Evolutionary conservation across 1,140 invertebrate species (phyloP), one percentile per base, ranked within the genome.

Genomic region (Megalonaias nervosa): DNA sequence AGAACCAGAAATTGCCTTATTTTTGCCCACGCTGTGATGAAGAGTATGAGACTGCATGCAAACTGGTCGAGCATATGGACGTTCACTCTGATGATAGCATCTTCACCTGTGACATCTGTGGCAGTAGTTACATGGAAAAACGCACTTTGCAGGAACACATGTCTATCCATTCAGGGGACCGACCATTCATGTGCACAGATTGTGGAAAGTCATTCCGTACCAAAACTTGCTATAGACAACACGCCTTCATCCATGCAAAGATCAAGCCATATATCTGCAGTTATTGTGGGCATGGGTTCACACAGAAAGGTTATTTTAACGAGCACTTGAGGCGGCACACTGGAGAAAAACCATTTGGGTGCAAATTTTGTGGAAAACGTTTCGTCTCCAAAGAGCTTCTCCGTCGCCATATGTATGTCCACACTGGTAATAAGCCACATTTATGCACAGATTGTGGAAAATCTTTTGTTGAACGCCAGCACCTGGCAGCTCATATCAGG

Each of bases 221-320:
- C 15, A 77, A 77, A 38, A 61, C 65, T 16, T 77, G 70, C 26
- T 23, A 71, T 11, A 48, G 62, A 58, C 75, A 77, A 31, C 75
- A 77, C 72, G 59, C 62, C 21, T 71, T 26, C n/a, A 31, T 77
- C 17, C 75, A 77, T 77, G 69, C 64, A n/a, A 31, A 38, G n/a
- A 66, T 57, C 14, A 77, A 77, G 55, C 75, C 75, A 60, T 77
- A 59, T 26, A 72, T 59, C 17, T 77, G 75, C 21, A 66, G 60
- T 17, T 71, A 66, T 21, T 77, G 75, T 67, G 75, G 75, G 16
- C 75, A 77, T 71, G 75, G 75, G 11, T 77, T 77, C 61, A 71
- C 75, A n/a, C 75, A 77, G 58, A 77, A 72, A 62, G 75, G 75
- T 9, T 71, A 71, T 55, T 77, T 67, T 65, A 19, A 71, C 16